phyloP scores from a whole-genome alignment of 2,797 vertebrate species.

The Hozukius guyotensis region DNA sequence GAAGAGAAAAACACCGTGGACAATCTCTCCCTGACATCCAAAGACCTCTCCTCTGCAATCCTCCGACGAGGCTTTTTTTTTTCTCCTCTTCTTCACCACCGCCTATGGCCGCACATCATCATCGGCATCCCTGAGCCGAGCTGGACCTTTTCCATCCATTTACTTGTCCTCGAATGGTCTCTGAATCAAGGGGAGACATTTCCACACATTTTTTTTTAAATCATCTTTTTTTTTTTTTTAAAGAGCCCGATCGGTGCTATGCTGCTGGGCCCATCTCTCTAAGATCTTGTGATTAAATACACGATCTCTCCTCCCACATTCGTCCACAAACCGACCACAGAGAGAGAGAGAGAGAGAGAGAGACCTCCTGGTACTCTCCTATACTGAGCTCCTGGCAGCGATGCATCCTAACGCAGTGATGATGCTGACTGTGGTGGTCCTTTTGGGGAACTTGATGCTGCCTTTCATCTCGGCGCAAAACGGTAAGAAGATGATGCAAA shows the following conservation, averaged over 20 bases:
- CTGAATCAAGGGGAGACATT: conserved; percentile 28
- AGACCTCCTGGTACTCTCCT: conserved; percentile 59
- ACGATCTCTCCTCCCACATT: conserved; percentile 75
- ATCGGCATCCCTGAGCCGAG: conserved; percentile 73
- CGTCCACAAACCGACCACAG: conserved; percentile 31
- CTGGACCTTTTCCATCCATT: conserved; percentile 54
- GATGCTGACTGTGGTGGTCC: conserved; percentile 70
- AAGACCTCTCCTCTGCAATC: conserved; percentile 77
- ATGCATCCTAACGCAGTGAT: conserved; percentile 80
- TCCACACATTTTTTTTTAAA: conserved; percentile 5
- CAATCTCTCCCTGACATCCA: conserved; percentile 78
- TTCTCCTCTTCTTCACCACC: conserved; percentile 4
- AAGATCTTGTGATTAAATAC: conserved; percentile 75
- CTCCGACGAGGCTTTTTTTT: conserved; percentile 70
- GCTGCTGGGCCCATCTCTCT: conserved; percentile 73
- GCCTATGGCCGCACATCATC: conserved; percentile 79
- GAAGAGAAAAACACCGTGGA: conserved; percentile 73
- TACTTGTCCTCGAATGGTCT: conserved; percentile 40
- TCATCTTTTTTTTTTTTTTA: conserved; percentile 38
- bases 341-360: conserved; percentile 13
- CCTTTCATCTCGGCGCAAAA: conserved; percentile 80
- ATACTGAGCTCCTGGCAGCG: conserved; percentile 51
- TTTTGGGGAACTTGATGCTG: conserved; percentile 80
- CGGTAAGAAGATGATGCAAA: conserved; percentile 79
- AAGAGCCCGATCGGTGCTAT: conserved; percentile 63